Base-by-base conservation (phyloP, 1,140 invertebrate genomes). In the Glossosoma conforme region DNA sequence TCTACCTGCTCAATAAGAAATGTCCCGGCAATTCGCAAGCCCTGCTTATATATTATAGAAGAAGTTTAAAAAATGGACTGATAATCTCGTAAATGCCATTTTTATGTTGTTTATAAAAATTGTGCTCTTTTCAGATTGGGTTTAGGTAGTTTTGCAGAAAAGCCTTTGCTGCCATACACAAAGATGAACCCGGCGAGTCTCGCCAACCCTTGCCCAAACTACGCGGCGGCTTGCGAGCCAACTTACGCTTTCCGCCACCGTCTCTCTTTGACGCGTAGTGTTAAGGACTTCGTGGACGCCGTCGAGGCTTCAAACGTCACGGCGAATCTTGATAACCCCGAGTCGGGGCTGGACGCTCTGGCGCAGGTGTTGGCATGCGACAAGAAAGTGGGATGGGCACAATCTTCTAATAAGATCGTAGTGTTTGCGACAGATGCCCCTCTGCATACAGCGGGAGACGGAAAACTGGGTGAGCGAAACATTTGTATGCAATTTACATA, bases 331-430 rank as follows among this genome's bases (percentile, higher is more conserved):
- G 96, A 99, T 68, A 92, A 93, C 28, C 93, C 96, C 0, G 97
- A 99, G 69, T 97, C 95, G 2, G 95, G 95, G 10, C 87, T 99
- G 59, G 97, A 99, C 70, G 97, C 96, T 0, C 84, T 99, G n/a
- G 97, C 99, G 84, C 97, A 99, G 74, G 91, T 91, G 1, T 84
- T 97, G 33, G 88, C 90, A 9, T 98, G 96, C 64, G 80, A 80
- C 35, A 70, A 85, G 10, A 65, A 82, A 48, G 74, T 85, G 10
- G 81, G 79, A n/a, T 83, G 81, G 79, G 67, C 67, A 10, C 55
- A 64, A 8, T 65, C 73, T 15, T 76, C 81, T 4, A 61, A 81
- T 21, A 81, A 82, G 53, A 71, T 85, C 13, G 73, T 85, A 11
- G 70, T 85, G 2, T 56, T 84, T 17, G 74, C 79, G 1, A 81